Evolutionary conservation across 2,888 invertebrate genomes (phyloP), one percentile per base, ranked within the genome.

Genomic region (Stenodera caucasica): DNA sequence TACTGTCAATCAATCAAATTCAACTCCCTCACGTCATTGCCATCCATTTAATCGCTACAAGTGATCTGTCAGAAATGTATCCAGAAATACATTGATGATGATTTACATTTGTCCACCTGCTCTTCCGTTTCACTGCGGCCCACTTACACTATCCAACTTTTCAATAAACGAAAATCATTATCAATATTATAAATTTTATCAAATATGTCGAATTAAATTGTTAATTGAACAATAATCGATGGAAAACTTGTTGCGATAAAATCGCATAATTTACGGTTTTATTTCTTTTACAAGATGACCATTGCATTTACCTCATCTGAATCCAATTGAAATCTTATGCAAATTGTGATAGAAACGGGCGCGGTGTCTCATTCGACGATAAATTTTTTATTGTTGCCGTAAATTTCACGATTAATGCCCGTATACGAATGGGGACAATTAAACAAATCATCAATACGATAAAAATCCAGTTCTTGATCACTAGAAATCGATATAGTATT

Each of bases 111-210:
- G 70, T 75, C 74, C 75, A 76, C 75, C 75, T 76, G 75, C 70
- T 73, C 75, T 75, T 76, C 75, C 75, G 75, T 73, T 72, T 76
- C 75, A 75, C 71, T 71, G 67, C 72, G 72, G 70, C 70, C 72
- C 72, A 73, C 70, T 73, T 72, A 55, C 60, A 32, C 50, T 55
- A 58, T 58, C 54, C 61, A 61, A 57, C 56, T 57, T 57, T n/a
- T n/a, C n/a, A 49, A 57, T 60, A 53, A 51, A 32, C 2, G 35
- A n/a, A n/a, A n/a, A n/a, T n/a, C n/a, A n/a, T n/a, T n/a, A n/a
- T n/a, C n/a, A n/a, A n/a, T n/a, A n/a, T n/a, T n/a, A n/a, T n/a
- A n/a, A n/a, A n/a, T n/a, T n/a, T n/a, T n/a, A n/a, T n/a, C n/a
- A n/a, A 45, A 21, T 21, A 37, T 15, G 8, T 15, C 12, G 21